phyloP scores from a whole-genome alignment of 1,140 invertebrate species.

The Zaprionus tsacasi region DNA sequence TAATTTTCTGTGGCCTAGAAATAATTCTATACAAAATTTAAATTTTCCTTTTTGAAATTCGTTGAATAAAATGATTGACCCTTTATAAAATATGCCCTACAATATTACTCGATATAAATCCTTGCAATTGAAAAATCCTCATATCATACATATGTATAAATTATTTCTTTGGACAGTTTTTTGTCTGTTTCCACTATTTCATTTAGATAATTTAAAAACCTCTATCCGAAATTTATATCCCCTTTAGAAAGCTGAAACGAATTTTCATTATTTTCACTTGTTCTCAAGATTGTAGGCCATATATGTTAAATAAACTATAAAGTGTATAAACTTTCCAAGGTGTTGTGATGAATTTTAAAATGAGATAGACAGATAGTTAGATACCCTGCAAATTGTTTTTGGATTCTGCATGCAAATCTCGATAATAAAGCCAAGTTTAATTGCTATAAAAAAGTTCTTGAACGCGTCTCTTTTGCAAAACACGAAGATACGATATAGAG shows the following conservation, averaged over 20 bases:
- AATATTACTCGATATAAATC: too few relatives aligned
- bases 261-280: background rate
- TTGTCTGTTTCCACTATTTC: too few relatives aligned
- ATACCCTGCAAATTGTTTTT: background rate
- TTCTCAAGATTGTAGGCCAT: background rate
- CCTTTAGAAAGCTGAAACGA: background rate
- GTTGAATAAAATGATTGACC: too few relatives aligned
- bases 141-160: too few relatives aligned
- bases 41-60: too few relatives aligned
- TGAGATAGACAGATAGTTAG: background rate
- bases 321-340: background rate
- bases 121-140: too few relatives aligned
- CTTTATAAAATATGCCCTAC: too few relatives aligned
- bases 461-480: background rate
- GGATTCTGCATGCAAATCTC: background rate
- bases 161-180: too few relatives aligned
- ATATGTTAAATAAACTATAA: conserved; percentile 1
- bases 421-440: background rate
- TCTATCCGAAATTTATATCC: too few relatives aligned
- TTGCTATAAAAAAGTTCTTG: background rate
- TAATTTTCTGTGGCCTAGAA: too few relatives aligned
- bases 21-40: too few relatives aligned
- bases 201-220: too few relatives aligned
- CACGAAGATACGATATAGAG: background rate
- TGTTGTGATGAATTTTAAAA: background rate